Conservation (phyloP, 2,797 vertebrate species). For the Vireo griseus region DNA sequence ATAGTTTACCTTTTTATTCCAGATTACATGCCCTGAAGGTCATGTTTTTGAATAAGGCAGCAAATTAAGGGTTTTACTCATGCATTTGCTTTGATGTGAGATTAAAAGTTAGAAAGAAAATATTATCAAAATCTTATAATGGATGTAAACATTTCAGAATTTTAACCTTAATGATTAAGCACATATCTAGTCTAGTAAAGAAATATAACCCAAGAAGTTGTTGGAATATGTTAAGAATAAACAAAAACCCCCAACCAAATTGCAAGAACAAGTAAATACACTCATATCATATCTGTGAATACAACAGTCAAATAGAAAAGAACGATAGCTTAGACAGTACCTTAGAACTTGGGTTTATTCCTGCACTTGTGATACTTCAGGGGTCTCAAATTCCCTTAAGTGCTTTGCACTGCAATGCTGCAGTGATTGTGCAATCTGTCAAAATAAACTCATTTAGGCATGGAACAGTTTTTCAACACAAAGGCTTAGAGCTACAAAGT, state of each 20-base stretch:
- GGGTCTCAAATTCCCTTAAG: neutral
- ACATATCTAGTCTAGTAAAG: neutral
- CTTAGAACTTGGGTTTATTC: neutral
- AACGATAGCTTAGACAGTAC: neutral
- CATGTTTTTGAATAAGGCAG: neutral
- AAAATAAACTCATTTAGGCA: neutral
- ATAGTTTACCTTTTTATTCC: neutral
- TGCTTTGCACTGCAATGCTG: neutral
- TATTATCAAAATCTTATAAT: neutral
- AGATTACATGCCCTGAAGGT: neutral
- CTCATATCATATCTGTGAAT: neutral
- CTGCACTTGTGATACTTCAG: neutral
- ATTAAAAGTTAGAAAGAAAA: neutral
- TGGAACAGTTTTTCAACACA: neutral
- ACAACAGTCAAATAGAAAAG: neutral
- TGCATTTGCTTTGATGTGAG: neutral
- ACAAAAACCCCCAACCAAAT: neutral
- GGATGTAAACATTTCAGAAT: neutral
- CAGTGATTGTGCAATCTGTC: neutral
- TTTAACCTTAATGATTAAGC: constrained; percentile 10
- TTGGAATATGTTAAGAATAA: neutral
- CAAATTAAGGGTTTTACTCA: neutral
- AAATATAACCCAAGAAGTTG: neutral
- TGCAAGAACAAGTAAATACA: neutral
- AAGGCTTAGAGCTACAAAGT: neutral